Evolutionary conservation across 1,140 invertebrate species (phyloP), one percentile per base, ranked within the genome.

Genomic region (Aleiodes sp.): DNA sequence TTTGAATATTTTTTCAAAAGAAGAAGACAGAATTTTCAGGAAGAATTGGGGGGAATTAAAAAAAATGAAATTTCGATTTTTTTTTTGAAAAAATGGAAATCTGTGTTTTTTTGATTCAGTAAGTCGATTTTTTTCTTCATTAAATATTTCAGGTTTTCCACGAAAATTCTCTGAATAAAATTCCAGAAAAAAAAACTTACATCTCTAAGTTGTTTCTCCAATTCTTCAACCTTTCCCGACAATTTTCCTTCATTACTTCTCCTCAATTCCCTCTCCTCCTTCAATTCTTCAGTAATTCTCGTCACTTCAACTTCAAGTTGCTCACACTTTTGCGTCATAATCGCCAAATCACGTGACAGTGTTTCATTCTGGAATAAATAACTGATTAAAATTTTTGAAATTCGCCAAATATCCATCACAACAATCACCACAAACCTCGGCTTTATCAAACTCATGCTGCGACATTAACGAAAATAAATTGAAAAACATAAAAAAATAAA

Each of bases 301-400:
- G 60, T 66, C 2, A 83, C 57, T 74, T 84, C 78, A n/a, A 78
- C 57, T 56, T 84, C 77, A 14, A 80, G 19, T 65, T 83, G 73
- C 16, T 82, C 76, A 12, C 74, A 76, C 60, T 81, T 85, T 35
- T 80, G 78, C 1, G 74, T 75, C 24, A 65, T 59, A 52, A 71
- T 61, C 12, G 14, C 41, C 12, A 85, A 67, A 65, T 84, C 80
- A 26, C 64, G 7, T 10, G 73, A 76, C 46, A 87, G 68, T 24
- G 76, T 75, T 64, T 87, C 84, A 63, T 84, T 84, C 86, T 88
- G 56, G 7, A 80, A 79, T 66, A 65, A 52, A 68, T n/a, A 72
- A 39, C 12, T 52, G 0, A 65, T 29, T n/a, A 35, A 43, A 10
- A 41, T 14, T 24, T 8, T 39, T 2, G 31, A 70, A 46, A 14